Evolutionary conservation across 2,113 vertebrate genomes (phyloP).

Genomic region (Salvelinus namaycush): DNA sequence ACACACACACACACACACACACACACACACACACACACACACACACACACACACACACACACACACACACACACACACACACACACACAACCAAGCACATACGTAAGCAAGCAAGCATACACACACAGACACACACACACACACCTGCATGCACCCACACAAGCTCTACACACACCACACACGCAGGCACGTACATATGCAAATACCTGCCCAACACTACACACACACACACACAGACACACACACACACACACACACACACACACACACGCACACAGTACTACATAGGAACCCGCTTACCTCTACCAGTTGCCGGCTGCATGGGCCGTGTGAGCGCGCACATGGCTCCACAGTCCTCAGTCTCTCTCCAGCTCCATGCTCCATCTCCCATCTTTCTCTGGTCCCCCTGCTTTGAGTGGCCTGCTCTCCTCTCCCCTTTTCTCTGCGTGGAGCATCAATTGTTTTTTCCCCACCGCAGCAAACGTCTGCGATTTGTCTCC

Average conservation of each 20-base stretch:
- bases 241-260: slow-evolving; percentile 3
- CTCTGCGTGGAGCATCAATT: slow-evolving; percentile 28
- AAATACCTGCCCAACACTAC: no score
- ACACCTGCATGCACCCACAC: not conserved
- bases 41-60: no score
- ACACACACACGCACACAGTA: slow-evolving; percentile 2
- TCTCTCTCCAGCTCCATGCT: slow-evolving; percentile 39
- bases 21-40: no score
- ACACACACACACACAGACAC: not conserved
- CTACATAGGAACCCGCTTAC: slow-evolving; percentile 42
- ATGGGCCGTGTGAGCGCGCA: slow-evolving; percentile 31
- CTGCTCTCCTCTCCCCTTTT: slow-evolving; percentile 57
- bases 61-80: not conserved
- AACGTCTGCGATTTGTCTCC: no score
- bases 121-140: slow-evolving; percentile 4
- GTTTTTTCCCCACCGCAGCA: no score
- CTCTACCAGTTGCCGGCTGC: slow-evolving; percentile 19
- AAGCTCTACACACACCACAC: not conserved
- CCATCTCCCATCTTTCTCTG: slow-evolving; percentile 55
- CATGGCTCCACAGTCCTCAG: slow-evolving; percentile 36
- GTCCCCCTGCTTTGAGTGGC: slow-evolving; percentile 49
- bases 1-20: not conserved
- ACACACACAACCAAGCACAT: no score
- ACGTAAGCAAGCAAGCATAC: not conserved
- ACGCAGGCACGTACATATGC: no score